phyloP scores from a whole-genome alignment of 2,797 vertebrate species.

The Delichon dasypus region DNA sequence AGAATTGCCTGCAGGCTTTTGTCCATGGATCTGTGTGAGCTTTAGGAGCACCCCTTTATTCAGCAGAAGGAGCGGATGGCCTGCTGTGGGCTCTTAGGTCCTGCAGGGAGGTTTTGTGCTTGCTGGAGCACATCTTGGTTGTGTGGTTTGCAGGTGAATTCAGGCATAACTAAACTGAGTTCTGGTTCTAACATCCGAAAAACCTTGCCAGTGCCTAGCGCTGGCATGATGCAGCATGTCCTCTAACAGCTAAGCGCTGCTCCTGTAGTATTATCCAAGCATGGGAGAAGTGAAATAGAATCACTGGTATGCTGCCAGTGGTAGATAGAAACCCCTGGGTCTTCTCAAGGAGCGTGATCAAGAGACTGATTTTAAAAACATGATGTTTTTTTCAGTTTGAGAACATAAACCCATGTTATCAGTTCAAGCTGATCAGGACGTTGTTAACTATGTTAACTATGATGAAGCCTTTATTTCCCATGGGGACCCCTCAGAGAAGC shows the following conservation, averaged over 20 bases:
- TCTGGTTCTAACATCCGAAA: not conserved
- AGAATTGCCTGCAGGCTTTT: not conserved
- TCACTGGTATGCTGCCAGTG: not conserved
- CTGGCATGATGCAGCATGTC: not conserved
- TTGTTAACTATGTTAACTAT: not conserved
- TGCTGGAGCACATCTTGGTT: not conserved
- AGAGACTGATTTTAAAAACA: not conserved
- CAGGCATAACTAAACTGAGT: not conserved
- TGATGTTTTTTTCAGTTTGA: not conserved
- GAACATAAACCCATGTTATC: not conserved
- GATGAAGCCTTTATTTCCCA: not conserved
- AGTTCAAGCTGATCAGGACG: not conserved
- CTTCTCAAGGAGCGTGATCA: not conserved
- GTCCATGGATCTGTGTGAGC: not conserved
- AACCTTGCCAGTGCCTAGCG: not conserved
- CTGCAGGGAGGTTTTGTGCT: not conserved
- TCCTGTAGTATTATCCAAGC: not conserved
- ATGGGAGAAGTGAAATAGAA: not conserved
- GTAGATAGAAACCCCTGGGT: not conserved
- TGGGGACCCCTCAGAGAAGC: not conserved
- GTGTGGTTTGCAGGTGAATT: not conserved
- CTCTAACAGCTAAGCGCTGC: not conserved
- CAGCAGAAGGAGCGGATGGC: fast-evolving
- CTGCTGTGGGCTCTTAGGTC: not conserved
- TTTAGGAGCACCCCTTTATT: not conserved